Percentiles rank a stretch among this genome's conserved stretches.
Conservation (phyloP, 2,797 vertebrate genomes). For the Halcyon chelicuti region DNA sequence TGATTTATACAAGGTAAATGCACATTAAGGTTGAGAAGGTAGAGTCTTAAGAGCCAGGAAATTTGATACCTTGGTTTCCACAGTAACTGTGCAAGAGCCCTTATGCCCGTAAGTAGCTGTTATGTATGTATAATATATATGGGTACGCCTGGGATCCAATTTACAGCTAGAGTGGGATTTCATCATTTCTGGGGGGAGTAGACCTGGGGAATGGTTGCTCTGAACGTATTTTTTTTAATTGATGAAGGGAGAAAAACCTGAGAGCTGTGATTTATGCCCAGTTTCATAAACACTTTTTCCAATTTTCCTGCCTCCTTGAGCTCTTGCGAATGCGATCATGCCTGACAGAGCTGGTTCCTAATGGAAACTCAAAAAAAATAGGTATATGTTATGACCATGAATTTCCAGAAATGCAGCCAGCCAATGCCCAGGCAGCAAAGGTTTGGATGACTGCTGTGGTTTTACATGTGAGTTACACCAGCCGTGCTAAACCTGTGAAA, state of each 20-base stretch:
- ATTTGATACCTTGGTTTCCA: slow-evolving; percentile 59
- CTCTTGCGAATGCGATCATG: not conserved
- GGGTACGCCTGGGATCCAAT: slow-evolving; percentile 24
- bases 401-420: slow-evolving; percentile 67
- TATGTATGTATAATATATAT: slow-evolving; percentile 27
- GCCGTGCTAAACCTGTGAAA: slow-evolving; percentile 17
- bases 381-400: slow-evolving; percentile 44
- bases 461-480: slow-evolving; percentile 2
- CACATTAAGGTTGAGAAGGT: slow-evolving; percentile 11
- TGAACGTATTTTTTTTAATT: slow-evolving; percentile 27
- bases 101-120: slow-evolving; percentile 40
- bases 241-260: not conserved
- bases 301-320: slow-evolving; percentile 61
- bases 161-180: slow-evolving; percentile 31
- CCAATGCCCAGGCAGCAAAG: slow-evolving; percentile 40
- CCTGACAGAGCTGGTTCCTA: slow-evolving; percentile 53
- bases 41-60: slow-evolving; percentile 26
- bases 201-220: not conserved
- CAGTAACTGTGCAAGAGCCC: slow-evolving; percentile 58
- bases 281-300: slow-evolving; percentile 51
- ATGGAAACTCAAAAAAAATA: slow-evolving; percentile 61
- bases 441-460: slow-evolving; percentile 37
- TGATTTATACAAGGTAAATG: slow-evolving; percentile 44
- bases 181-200: not conserved
- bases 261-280: slow-evolving; percentile 22